These are phyloP conservation scores for Ditylenchus dipsaci DNA, from an alignment of 1,140 invertebrate genomes.

Conservation along the genomic window DNA sequence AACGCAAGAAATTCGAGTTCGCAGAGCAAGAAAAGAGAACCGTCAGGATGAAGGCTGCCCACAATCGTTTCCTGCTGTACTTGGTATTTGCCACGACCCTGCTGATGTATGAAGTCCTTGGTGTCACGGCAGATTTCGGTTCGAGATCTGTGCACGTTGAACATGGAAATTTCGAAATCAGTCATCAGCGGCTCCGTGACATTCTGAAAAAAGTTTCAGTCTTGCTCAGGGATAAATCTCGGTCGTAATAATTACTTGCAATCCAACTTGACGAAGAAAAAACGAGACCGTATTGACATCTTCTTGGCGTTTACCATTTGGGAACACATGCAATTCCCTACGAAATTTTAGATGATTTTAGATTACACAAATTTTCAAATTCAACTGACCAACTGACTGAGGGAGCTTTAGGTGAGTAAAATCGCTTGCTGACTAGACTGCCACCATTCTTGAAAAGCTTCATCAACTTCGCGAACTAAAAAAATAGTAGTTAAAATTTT, in stretches of 20 bases:
- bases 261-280: conserved; percentile 54
- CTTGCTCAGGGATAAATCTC: neutral
- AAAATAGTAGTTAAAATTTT: neutral
- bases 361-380: neutral
- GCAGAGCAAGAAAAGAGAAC: conserved; percentile 44
- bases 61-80: conserved; percentile 32
- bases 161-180: conserved; percentile 2
- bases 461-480: conserved; percentile 52
- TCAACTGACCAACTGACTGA: neutral
- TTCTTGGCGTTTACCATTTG: conserved; percentile 56
- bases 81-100: conserved; percentile 56
- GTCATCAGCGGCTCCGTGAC: neutral
- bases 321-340: conserved; percentile 55
- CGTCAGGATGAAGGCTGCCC: conserved; percentile 38
- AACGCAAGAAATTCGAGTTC: conserved; percentile 54
- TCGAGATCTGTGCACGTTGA: conserved; percentile 17
- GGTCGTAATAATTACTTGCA: conserved; percentile 16
- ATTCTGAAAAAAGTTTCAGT: conserved; percentile 4
- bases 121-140: conserved; percentile 52
- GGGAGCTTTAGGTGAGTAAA: neutral
- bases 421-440: conserved; percentile 43
- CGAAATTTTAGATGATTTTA: conserved; percentile 16
- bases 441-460: conserved; percentile 52
- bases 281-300: conserved; percentile 54
- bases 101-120: conserved; percentile 56